Conservation (phyloP, 1,140 invertebrate genomes). For the Atopsyche davidsoni region DNA sequence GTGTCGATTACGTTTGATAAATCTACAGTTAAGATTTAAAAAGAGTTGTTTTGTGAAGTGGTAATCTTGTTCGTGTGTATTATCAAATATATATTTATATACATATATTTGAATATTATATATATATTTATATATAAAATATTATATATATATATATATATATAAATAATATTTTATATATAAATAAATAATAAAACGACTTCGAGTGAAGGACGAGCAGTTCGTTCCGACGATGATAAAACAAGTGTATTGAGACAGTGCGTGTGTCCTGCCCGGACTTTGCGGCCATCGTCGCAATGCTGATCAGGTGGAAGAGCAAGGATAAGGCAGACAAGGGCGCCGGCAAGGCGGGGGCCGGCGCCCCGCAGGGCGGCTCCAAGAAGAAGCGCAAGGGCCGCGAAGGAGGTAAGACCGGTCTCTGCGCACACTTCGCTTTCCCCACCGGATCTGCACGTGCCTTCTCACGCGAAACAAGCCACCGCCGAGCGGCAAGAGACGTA, state of each 20-base stretch:
- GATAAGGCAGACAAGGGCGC: conserved; percentile 25
- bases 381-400: conserved; percentile 29
- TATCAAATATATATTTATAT: neutral
- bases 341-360: conserved; percentile 16
- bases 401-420: conserved; percentile 23
- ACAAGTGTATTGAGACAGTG: neutral
- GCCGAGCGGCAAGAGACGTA: too few species aligned
- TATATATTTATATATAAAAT: conserved; percentile 5
- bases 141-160: conserved; percentile 6
- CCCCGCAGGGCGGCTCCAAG: conserved; percentile 25
- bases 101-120: neutral
- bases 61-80: conserved; percentile 4
- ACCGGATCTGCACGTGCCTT: too few species aligned
- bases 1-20: too few species aligned
- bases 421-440: too few species aligned
- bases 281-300: conserved; percentile 17
- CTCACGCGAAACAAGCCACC: too few species aligned
- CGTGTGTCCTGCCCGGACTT: too few species aligned
- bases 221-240: neutral
- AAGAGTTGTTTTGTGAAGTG: too few species aligned
- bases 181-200: neutral
- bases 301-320: conserved; percentile 30
- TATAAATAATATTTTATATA: conserved; percentile 1
- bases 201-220: neutral
- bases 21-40: too few species aligned